These are phyloP conservation scores for Gallinago nigripennis DNA, from an alignment of 2,797 vertebrate genomes.

Conservation along the genomic window DNA sequence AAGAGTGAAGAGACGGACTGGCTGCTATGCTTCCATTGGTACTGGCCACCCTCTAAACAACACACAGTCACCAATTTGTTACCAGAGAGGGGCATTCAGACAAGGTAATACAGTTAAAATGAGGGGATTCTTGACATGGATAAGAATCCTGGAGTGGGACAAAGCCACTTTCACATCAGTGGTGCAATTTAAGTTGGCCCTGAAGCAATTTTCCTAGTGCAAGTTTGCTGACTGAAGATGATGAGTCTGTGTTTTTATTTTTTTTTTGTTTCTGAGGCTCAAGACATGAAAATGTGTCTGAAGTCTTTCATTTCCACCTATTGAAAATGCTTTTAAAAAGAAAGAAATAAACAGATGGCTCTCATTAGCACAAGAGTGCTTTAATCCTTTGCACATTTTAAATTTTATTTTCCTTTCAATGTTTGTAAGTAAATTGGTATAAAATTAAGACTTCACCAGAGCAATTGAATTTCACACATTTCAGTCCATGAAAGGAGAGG, in stretches of 20 bases:
- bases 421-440: conserved; percentile 34
- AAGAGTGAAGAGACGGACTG: background rate
- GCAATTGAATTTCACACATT: conserved; percentile 42
- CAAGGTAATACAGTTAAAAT: background rate
- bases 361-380: conserved; percentile 59
- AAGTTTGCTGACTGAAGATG: conserved; percentile 3
- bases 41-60: background rate
- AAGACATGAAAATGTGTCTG: conserved; percentile 41
- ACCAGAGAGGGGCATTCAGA: background rate
- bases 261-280: conserved; percentile 14
- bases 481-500: conserved; percentile 19
- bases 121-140: background rate
- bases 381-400: conserved; percentile 65
- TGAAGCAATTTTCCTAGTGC: background rate
- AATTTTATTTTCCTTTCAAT: conserved; percentile 59
- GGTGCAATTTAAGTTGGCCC: background rate
- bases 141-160: background rate
- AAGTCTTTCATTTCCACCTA: conserved; percentile 52
- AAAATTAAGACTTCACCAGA: conserved; percentile 59
- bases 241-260: background rate
- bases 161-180: background rate
- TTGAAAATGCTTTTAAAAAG: conserved; percentile 23
- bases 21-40: background rate
- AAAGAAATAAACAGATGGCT: conserved; percentile 70
- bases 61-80: background rate